These are phyloP conservation scores for Labeo calbasu DNA, from an alignment of 2,797 vertebrate genomes.

Conservation along the genomic window DNA sequence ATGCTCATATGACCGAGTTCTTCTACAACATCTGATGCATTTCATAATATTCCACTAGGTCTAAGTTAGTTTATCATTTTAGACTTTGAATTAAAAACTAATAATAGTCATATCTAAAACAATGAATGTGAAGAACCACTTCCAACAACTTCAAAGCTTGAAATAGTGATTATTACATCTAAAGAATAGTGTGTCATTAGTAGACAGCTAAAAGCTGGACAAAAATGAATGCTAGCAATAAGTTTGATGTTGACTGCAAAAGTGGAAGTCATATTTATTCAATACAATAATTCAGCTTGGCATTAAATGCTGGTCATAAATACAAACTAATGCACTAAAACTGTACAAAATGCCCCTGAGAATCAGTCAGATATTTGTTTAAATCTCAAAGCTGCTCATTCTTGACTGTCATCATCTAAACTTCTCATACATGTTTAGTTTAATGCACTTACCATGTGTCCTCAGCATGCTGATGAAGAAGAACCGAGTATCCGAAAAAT, in stretches of 20 bases:
- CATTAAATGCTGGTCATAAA: neutral
- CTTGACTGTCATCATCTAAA: neutral
- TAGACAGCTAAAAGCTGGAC: neutral
- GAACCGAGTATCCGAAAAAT: constrained; percentile 84
- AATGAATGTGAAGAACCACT: neutral
- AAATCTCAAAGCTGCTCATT: neutral
- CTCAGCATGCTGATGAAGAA: constrained; percentile 75
- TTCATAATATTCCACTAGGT: neutral
- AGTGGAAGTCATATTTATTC: neutral
- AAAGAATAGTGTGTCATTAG: neutral
- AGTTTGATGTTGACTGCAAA: neutral
- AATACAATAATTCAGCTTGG: neutral
- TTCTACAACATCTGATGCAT: neutral
- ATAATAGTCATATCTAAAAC: neutral
- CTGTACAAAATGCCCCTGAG: neutral
- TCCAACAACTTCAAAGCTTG: neutral
- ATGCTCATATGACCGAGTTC: neutral
- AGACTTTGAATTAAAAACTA: neutral
- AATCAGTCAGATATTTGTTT: neutral
- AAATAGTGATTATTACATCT: neutral
- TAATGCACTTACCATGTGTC: constrained; percentile 77
- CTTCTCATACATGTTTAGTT: constrained; percentile 16
- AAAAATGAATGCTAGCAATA: neutral
- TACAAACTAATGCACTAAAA: neutral
- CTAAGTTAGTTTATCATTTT: neutral